A percentile compares a stretch with the other conserved stretches of the same genome.
Conservation (phyloP, 1,140 invertebrate genomes). For the Linepithema humile region DNA sequence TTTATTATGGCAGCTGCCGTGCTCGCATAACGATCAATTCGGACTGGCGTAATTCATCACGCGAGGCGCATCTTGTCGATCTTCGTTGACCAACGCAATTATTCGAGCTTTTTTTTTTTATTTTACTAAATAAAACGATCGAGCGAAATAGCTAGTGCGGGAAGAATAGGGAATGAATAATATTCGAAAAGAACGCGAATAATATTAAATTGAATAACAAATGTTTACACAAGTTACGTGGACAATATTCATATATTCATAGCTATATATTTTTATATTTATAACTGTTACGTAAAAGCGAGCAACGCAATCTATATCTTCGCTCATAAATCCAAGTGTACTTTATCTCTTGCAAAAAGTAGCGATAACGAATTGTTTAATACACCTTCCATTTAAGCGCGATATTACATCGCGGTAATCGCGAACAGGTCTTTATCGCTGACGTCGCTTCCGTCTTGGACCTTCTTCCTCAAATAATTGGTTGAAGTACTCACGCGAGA, state of each 20-base stretch:
- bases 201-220: conserved; percentile 23
- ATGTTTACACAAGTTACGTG: neutral
- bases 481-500: conserved; percentile 58
- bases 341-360: neutral
- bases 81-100: neutral
- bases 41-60: conserved; percentile 17
- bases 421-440: conserved; percentile 28
- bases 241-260: neutral
- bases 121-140: conserved; percentile 24
- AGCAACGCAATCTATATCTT: neutral
- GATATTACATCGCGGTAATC: neutral
- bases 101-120: neutral
- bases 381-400: neutral
- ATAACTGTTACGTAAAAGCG: neutral
- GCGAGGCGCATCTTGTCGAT: conserved; percentile 12
- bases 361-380: conserved; percentile 4
- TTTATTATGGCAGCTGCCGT: conserved; percentile 52
- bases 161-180: conserved; percentile 25
- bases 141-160: neutral
- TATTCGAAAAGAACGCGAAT: neutral
- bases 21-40: conserved; percentile 50
- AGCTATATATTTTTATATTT: conserved; percentile 24
- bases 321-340: neutral
- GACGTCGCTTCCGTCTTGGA: conserved; percentile 54
- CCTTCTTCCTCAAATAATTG: conserved; percentile 57